A percentile compares a stretch with the other conserved stretches of the same genome.
Evolutionary conservation across 2,888 invertebrate species (phyloP).

Genomic region (Tridacna crocea): DNA sequence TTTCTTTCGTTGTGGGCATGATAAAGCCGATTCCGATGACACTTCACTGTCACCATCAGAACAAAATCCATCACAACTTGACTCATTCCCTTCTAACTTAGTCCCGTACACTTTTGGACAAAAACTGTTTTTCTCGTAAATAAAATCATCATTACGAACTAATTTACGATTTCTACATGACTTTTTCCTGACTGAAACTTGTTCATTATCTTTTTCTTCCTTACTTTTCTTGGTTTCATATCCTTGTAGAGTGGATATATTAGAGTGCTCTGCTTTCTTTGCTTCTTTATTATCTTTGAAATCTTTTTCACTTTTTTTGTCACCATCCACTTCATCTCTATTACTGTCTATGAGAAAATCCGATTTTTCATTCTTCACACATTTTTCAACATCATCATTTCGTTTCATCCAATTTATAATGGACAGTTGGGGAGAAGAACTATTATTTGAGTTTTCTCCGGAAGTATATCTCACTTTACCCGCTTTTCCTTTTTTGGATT

Average conservation of each 20-base stretch:
- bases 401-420: slow-evolving; percentile 48
- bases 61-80: slow-evolving; percentile 21
- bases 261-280: neutral
- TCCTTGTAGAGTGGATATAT: neutral
- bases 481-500: slow-evolving; percentile 21
- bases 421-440: slow-evolving; percentile 35
- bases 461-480: slow-evolving; percentile 30
- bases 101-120: neutral
- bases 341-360: slow-evolving; percentile 34
- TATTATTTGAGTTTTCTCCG: neutral
- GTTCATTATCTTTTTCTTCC: neutral
- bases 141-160: slow-evolving; percentile 35
- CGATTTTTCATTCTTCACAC: slow-evolving; percentile 28
- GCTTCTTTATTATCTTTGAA: neutral
- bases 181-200: neutral
- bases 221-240: neutral
- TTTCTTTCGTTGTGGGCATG: neutral
- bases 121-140: slow-evolving; percentile 7
- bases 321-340: slow-evolving; percentile 43
- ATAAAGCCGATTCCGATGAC: neutral
- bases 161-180: neutral
- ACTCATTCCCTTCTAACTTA: neutral
- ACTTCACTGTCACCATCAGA: slow-evolving; percentile 23
- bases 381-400: slow-evolving; percentile 12
- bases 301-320: slow-evolving; percentile 5